phyloP scores from a whole-genome alignment of 2,888 invertebrate species.

The Temnothorax rugatulus region DNA sequence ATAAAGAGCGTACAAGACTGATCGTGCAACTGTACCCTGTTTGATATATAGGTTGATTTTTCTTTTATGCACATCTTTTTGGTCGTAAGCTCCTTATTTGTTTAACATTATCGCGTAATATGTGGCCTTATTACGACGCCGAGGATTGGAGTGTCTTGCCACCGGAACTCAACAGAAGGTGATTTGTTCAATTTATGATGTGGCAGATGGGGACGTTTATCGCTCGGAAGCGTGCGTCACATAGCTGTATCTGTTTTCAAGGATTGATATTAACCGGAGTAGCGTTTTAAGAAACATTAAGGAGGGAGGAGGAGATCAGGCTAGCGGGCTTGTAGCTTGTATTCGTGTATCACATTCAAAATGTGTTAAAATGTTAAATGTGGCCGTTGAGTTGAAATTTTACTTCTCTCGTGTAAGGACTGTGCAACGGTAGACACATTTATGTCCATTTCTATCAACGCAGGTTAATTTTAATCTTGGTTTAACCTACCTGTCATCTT shows the following conservation, averaged over 20 bases:
- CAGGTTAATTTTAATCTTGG: too few species aligned
- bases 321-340: neutral
- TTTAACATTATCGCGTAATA: conserved; percentile 76
- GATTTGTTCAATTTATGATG: conserved; percentile 73
- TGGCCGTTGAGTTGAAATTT: neutral
- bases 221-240: neutral
- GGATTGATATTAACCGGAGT: neutral
- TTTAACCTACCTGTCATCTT: too few species aligned
- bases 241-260: neutral
- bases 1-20: conserved; percentile 75
- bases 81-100: conserved; percentile 52
- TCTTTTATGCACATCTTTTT: conserved; percentile 58
- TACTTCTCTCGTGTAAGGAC: neutral
- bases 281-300: neutral
- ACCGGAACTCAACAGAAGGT: conserved; percentile 95
- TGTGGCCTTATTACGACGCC: conserved; percentile 90
- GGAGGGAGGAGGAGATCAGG: neutral
- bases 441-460: too few species aligned
- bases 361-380: neutral
- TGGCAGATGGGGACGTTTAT: conserved; percentile 14
- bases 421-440: neutral
- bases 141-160: conserved; percentile 95
- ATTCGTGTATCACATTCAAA: neutral
- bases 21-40: conserved; percentile 53
- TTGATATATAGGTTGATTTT: conserved; percentile 73